These are phyloP conservation scores for Armadillidium nasatum DNA, from an alignment of 1,140 invertebrate species.

Conservation along the genomic window DNA sequence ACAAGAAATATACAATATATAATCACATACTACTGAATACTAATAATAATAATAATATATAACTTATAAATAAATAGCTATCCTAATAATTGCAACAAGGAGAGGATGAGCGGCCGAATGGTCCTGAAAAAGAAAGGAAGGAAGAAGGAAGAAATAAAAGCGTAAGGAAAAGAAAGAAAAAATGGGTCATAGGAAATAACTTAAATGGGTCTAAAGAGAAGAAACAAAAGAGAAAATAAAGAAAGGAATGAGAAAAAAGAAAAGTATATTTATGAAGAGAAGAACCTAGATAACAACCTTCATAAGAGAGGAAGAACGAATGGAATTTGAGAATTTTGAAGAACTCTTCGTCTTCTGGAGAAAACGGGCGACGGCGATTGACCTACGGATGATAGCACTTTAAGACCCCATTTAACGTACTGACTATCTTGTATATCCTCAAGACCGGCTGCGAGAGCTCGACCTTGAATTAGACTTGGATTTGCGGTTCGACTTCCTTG, in stretches of 20 bases:
- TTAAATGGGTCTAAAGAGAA: too few relatives aligned
- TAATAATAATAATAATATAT: too few relatives aligned
- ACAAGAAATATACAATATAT: background rate
- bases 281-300: slow-evolving; percentile 2
- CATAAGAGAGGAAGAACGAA: background rate
- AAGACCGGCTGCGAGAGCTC: background rate
- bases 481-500: background rate
- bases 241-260: background rate
- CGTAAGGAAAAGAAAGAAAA: background rate
- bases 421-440: background rate
- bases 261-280: background rate
- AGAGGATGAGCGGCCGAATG: background rate
- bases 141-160: background rate
- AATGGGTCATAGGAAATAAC: background rate
- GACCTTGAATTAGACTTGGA: background rate
- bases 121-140: background rate
- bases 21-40: too few relatives aligned
- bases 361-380: too few relatives aligned
- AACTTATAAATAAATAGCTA: background rate
- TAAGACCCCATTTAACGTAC: background rate
- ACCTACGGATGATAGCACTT: background rate
- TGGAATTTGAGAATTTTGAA: background rate
- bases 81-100: background rate
- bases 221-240: background rate
- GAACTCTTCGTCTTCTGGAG: background rate